Evolutionary conservation across 1,140 invertebrate genomes (phyloP).

Genomic region (Drosophila bocqueti): DNA sequence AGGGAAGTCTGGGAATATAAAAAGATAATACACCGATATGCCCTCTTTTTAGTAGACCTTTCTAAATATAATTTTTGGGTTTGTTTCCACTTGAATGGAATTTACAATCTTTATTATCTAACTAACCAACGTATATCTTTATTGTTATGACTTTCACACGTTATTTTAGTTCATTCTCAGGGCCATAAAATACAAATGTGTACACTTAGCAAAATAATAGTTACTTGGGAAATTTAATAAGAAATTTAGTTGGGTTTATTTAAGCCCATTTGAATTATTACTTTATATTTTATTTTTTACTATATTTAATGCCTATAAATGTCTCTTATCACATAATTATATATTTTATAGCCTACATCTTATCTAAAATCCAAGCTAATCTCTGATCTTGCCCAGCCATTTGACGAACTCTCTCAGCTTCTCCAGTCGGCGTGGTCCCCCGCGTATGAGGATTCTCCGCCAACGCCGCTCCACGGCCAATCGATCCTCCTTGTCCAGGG

Average conservation of each 20-base stretch:
- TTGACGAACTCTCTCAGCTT: conserved; percentile 59
- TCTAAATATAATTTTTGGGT: conserved; percentile 9
- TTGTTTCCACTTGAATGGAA: conserved; percentile 2
- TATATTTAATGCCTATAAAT: background rate
- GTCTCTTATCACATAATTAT: conserved; percentile 25
- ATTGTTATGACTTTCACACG: conserved; percentile 6
- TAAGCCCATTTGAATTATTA: background rate
- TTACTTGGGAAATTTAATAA: background rate
- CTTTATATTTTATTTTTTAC: background rate
- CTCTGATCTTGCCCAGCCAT: conserved; percentile 54
- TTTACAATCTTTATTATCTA: conserved; percentile 6
- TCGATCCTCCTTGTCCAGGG: conserved; percentile 59
- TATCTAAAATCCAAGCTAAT: conserved; percentile 25
- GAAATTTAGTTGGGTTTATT: background rate
- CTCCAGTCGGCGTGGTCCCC: conserved; percentile 44
- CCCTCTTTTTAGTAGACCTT: background rate
- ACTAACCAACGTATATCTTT: conserved; percentile 2
- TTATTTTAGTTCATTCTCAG: background rate
- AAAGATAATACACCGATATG: background rate
- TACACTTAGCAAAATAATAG: background rate
- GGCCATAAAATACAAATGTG: background rate
- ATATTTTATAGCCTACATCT: conserved; percentile 17
- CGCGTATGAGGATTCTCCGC: conserved; percentile 32
- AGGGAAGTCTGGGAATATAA: no score
- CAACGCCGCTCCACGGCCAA: conserved; percentile 44